These are phyloP conservation scores for Sus cebifrons DNA, from an alignment of 2,797 vertebrate species.

Conservation along the genomic window DNA sequence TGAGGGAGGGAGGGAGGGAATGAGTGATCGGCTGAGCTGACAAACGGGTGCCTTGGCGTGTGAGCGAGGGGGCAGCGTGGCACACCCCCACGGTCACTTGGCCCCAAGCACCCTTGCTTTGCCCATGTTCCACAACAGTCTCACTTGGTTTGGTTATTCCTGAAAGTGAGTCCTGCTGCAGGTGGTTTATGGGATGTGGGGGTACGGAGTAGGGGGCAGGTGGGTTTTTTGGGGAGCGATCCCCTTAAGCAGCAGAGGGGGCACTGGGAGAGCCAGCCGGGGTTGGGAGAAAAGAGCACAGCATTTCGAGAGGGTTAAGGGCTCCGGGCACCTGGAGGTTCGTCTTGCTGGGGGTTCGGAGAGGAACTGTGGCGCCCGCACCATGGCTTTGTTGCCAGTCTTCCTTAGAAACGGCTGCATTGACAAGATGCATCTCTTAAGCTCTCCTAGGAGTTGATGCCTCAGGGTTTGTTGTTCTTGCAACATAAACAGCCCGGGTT, in stretches of 20 bases:
- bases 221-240: neutral
- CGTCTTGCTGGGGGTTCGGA: neutral
- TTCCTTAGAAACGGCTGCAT: neutral
- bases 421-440: neutral
- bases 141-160: neutral
- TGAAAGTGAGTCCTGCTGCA: neutral
- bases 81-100: neutral
- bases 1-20: neutral
- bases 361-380: neutral
- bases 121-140: too few species aligned
- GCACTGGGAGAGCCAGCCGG: neutral
- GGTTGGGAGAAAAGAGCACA: neutral
- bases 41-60: neutral
- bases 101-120: neutral
- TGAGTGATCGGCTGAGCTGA: neutral
- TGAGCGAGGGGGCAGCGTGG: fast-evolving
- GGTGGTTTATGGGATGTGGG: neutral
- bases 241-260: neutral
- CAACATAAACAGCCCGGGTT: neutral
- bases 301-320: neutral
- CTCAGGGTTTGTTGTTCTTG: neutral
- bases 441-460: neutral
- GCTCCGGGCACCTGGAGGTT: neutral
- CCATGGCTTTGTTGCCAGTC: neutral
- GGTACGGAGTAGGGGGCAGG: neutral